Evolutionary conservation across 2,113 vertebrate genomes (phyloP).

Genomic region (Atlantisia rogersi): DNA sequence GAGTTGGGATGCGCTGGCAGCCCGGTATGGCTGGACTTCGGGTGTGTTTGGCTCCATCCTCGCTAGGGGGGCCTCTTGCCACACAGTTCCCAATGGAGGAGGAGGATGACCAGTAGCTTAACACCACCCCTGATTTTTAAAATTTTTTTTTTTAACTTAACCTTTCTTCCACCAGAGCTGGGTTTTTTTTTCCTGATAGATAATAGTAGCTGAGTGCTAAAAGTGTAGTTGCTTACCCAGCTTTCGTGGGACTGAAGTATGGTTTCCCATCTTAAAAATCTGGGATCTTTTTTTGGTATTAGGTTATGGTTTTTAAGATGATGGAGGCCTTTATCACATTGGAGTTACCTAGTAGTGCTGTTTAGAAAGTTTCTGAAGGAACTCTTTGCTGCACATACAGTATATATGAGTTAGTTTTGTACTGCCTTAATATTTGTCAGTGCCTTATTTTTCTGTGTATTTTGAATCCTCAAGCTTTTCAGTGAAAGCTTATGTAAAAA

Average conservation of each 20-base stretch:
- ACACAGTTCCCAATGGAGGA: too few species aligned
- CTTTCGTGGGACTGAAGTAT: background rate
- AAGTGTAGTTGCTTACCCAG: background rate
- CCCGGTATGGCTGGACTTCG: accelerated
- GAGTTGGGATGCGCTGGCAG: accelerated
- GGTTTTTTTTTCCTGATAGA: background rate
- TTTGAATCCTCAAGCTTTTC: background rate
- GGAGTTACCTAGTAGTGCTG: background rate
- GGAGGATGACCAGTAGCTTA: background rate
- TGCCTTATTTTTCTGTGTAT: background rate
- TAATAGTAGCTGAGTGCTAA: accelerated
- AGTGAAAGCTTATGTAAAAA: background rate
- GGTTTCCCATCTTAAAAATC: background rate
- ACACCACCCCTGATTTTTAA: too few species aligned
- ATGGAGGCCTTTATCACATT: background rate
- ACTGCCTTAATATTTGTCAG: background rate
- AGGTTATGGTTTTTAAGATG: background rate
- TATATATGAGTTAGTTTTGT: background rate
- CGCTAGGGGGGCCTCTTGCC: background rate
- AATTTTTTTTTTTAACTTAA: too few species aligned
- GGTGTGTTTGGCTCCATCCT: background rate
- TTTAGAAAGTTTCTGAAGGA: background rate
- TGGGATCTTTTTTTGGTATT: background rate
- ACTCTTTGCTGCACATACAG: background rate
- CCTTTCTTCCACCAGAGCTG: too few species aligned